Evolutionary conservation across 1,140 invertebrate species (phyloP), one percentile per base, ranked within the genome.

Genomic region (Aethina tumida): DNA sequence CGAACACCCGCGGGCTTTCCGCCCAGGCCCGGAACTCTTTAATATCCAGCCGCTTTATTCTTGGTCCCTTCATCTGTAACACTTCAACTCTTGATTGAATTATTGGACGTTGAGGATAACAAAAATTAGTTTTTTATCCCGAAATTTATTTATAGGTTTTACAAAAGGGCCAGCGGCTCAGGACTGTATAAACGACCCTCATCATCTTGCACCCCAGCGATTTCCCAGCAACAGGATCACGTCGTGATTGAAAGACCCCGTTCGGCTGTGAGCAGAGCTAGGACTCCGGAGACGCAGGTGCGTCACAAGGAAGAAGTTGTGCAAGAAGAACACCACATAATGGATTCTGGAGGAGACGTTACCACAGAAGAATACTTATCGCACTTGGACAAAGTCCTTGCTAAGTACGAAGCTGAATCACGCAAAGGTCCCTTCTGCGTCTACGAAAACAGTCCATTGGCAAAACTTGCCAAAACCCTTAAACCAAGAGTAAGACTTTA

Each of bases 261-360:
- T 19, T 24, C 19, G 19, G n/a, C 20, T 24, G 22, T 5, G 20
- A 18, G 12, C 14, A 22, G 12, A 24, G 22, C 2, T 19, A 14
- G 7, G 22, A 13, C 3, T 10, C 19, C 4, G 10, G 22, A 10
- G 33, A 35, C 12, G 33, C 4, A 5, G 15, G 25, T 3, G 33
- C 22, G 5, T 14, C 12, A 2, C 20, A 35, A 35, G 17, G 16
- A 13, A 2, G 13, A 26, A 26, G 5, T 5, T 13, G 13, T 10
- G 24, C 24, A 13, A 26, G 5, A n/a, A 26, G 2, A 5, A 10
- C 42, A 34, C 5, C 46, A 48, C 24, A 30, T 41, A 29, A 37
- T 48, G 30, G 33, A 44, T 18, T 48, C 46, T 1, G 28, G 41
- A 25, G 46, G 46, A 24, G 46, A 48, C 19, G 20, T 48, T 4